Evolutionary conservation across 2,797 vertebrate species (phyloP).

Genomic region (Fringilla coelebs): DNA sequence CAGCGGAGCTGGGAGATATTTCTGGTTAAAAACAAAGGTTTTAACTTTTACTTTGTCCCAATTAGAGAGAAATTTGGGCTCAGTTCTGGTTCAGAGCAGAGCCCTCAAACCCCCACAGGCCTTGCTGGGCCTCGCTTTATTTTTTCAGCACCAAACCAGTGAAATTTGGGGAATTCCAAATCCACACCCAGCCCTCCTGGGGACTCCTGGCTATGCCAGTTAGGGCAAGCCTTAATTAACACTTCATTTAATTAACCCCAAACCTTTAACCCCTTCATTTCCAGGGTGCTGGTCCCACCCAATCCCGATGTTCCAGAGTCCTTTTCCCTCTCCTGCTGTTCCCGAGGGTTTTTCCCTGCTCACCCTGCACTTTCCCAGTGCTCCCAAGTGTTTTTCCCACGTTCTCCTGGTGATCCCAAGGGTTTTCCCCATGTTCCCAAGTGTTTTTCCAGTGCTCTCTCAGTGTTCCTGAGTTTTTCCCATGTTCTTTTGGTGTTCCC

Average conservation of each 20-base stretch:
- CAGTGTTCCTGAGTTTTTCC: too few species aligned
- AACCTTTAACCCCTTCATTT: background rate
- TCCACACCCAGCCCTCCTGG: background rate
- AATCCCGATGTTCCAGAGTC: rapidly evolving
- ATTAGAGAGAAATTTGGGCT: background rate
- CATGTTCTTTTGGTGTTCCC: too few species aligned
- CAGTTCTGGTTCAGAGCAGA: background rate
- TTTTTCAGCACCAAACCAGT: too few species aligned
- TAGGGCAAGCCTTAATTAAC: background rate
- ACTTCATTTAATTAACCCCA: background rate
- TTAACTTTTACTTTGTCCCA: background rate
- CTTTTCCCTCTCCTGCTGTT: background rate
- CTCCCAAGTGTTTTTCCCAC: too few species aligned
- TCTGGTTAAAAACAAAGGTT: background rate
- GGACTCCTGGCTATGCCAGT: background rate
- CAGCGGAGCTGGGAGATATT: background rate
- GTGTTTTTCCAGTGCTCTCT: background rate
- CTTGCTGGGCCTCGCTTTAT: rapidly evolving
- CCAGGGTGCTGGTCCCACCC: rapidly evolving
- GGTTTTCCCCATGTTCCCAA: rapidly evolving
- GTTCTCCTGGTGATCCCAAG: too few species aligned
- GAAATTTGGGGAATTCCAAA: background rate
- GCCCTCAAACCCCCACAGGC: background rate
- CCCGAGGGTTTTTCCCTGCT: background rate
- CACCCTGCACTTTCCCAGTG: too few species aligned